Conservation (phyloP, 35 echinoderm and acorn worm species). For the Heliocidaris erythrogramma region DNA sequence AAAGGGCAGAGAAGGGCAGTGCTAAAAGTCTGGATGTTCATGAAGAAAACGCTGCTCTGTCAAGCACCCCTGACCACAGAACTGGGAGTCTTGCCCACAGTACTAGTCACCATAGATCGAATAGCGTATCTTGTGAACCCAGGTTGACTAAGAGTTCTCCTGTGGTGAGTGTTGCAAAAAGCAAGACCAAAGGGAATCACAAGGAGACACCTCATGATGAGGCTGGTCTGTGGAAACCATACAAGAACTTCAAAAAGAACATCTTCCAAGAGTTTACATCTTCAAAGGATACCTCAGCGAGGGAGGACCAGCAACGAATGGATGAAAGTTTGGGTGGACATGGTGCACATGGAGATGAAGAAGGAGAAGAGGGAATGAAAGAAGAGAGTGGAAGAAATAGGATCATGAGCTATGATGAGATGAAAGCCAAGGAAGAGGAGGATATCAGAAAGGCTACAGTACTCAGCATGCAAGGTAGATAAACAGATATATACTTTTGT, state of each 20-base stretch:
- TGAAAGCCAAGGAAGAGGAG: constrained; percentile 79
- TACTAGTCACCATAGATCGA: background rate
- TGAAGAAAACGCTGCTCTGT: background rate
- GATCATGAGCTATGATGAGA: constrained; percentile 67
- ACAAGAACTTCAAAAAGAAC: background rate
- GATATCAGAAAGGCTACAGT: constrained; percentile 74
- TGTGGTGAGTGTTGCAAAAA: background rate
- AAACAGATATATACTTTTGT: background rate
- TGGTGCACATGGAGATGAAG: background rate
- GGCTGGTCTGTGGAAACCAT: constrained; percentile 9
- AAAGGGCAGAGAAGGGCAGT: background rate
- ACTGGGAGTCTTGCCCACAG: background rate
- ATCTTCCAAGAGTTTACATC: background rate
- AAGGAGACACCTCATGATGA: background rate
- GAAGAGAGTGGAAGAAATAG: background rate
- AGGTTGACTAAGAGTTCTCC: background rate
- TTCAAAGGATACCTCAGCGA: background rate
- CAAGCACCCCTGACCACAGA: background rate
- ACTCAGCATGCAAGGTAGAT: constrained; percentile 82
- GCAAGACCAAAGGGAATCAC: background rate
- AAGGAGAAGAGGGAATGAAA: background rate
- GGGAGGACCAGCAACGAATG: background rate
- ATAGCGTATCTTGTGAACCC: background rate
- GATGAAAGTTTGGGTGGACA: background rate
- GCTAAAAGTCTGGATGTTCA: background rate